Conservation (phyloP, 2,888 invertebrate genomes). For the Callinectes sapidus region DNA sequence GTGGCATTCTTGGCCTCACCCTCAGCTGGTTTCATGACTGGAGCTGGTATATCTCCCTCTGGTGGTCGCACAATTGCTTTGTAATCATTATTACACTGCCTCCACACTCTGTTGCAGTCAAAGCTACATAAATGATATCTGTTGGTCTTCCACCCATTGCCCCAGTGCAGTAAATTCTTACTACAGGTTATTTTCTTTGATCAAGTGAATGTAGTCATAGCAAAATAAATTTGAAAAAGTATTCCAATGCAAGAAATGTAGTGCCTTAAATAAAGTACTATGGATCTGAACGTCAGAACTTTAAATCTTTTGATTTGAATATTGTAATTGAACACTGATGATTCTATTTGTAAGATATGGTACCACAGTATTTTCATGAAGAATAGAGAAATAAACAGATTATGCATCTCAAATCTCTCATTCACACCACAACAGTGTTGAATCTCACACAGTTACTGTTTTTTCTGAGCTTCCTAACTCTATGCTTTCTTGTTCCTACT, state of each 20-base stretch:
- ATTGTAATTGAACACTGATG: neutral
- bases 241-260: neutral
- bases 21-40: constrained; percentile 16
- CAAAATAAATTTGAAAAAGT: neutral
- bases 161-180: neutral
- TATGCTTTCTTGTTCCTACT: no score
- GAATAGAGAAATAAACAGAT: no score
- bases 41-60: neutral
- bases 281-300: neutral
- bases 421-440: no score
- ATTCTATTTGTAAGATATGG: neutral
- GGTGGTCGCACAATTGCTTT: neutral
- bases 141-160: neutral
- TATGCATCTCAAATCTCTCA: no score
- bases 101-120: neutral
- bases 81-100: neutral
- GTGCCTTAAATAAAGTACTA: neutral
- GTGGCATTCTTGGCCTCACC: constrained; percentile 37
- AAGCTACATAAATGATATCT: neutral
- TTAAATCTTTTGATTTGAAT: neutral
- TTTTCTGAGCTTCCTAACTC: no score
- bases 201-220: neutral
- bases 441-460: no score
- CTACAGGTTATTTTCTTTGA: neutral
- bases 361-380: neutral